Evolutionary conservation across 2,888 invertebrate species (phyloP).

Genomic region (Brachypterus glaber): DNA sequence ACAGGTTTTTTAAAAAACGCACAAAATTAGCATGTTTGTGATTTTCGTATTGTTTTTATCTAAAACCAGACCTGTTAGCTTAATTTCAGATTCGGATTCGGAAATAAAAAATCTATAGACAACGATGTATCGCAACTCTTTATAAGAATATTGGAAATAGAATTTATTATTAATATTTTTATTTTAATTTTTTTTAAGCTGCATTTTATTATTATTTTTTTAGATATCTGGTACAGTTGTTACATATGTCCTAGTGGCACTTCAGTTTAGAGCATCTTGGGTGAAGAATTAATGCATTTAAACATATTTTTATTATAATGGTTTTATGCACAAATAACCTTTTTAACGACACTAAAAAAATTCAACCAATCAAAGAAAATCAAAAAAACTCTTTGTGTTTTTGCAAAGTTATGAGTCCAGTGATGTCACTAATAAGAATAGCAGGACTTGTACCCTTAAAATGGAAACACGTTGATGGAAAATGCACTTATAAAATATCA

Average conservation of each 20-base stretch:
- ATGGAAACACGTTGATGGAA: slow-evolving; percentile 27
- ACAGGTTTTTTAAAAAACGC: no score
- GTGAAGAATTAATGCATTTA: slow-evolving; percentile 14
- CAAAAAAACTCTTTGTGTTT: slow-evolving; percentile 22
- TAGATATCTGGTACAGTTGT: slow-evolving; percentile 29
- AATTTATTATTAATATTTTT: no score
- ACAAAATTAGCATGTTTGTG: no score
- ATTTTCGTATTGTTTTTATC: no score
- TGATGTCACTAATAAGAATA: slow-evolving; percentile 25
- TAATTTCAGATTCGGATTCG: no score
- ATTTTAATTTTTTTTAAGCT: no score
- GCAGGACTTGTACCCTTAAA: slow-evolving; percentile 33
- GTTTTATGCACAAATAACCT: slow-evolving; percentile 11
- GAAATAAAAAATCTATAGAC: no score
- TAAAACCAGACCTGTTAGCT: no score
- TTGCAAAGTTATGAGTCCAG: slow-evolving; percentile 29
- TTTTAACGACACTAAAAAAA: not conserved
- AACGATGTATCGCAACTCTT: no score
- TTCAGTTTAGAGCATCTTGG: slow-evolving; percentile 29
- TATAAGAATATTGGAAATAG: no score
- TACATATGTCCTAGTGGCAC: slow-evolving; percentile 30
- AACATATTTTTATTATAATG: slow-evolving; percentile 13
- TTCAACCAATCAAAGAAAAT: not conserved
- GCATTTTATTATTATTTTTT: slow-evolving; percentile 14
- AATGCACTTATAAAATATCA: slow-evolving; percentile 31